phyloP scores from a whole-genome alignment of 2,888 invertebrate species.

The Eugnorisma glareosa region DNA sequence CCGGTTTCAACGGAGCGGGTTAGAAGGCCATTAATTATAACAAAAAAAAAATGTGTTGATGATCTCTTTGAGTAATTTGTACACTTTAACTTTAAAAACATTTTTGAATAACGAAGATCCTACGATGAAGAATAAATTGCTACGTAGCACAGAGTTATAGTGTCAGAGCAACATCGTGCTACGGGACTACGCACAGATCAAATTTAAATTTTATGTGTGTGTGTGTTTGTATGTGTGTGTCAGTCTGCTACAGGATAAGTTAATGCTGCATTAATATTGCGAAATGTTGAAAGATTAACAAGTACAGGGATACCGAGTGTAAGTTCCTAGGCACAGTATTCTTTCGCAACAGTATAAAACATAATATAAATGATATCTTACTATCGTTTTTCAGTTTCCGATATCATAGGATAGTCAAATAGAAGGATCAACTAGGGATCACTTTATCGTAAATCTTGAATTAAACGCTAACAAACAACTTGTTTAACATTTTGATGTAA shows the following conservation, averaged over 20 bases:
- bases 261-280: background rate
- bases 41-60: slow-evolving; percentile 28
- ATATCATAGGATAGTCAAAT: slow-evolving; percentile 16
- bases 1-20: slow-evolving; percentile 28
- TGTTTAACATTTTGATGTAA: slow-evolving; percentile 8
- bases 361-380: background rate
- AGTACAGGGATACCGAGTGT: background rate
- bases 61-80: slow-evolving; percentile 50
- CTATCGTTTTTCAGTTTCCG: background rate
- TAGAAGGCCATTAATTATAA: slow-evolving; percentile 33
- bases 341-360: background rate
- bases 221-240: background rate
- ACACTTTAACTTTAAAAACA: slow-evolving; percentile 9
- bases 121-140: background rate
- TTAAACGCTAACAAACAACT: slow-evolving; percentile 5
- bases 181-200: background rate
- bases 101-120: background rate
- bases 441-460: background rate
- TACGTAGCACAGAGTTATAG: background rate
- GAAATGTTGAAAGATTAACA: background rate
- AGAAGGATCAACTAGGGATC: background rate
- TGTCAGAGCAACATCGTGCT: background rate
- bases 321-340: background rate
- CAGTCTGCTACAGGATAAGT: background rate
- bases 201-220: background rate